Base-by-base conservation (phyloP, 2,888 invertebrate species). In the Glaucopsyche alexis region DNA sequence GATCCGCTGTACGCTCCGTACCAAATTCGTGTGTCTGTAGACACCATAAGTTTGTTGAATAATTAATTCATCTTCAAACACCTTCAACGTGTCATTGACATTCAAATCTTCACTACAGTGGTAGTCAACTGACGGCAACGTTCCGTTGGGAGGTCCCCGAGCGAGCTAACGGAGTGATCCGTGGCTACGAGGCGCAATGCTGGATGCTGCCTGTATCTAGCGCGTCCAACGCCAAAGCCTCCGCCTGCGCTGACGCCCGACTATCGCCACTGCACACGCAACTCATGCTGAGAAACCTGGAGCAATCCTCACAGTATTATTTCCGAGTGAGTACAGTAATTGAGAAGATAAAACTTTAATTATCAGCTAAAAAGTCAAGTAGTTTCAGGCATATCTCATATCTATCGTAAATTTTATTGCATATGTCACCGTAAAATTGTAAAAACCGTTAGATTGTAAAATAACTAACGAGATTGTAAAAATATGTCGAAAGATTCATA, bases 81-180 rank as follows among this genome's bases (percentile, higher is more conserved):
- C 29, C 29, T 29, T 29, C 29, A 29, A 29, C 29, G 29, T 29
- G 1, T 29, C 29, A 2, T 42, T 42, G 8, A 42, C 7, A 4
- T 42, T n/a, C 2, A 45, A 9, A 49, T 16, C 38, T 72, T 42
- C 49, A 52, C 75, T 73, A 9, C 77, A 91, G 90, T 72, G 87
- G 86, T 38, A 88, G 89, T 0, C 81, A 85, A 0, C 87, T 95
- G 4, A 94, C 94, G 8, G 95, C 95, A 0, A 94, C 95, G 78
- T 95, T 96, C 78, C 95, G 98, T 7, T 99, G 98, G 98, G 95
- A 96, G 77, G 88, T 94, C 0, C 98, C 98, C 0, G 85, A 91
- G 55, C 94, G 94, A 73, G 94, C 95, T 3, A 97, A 98, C 85
- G 97, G 97, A 0, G 87, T 96, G 8, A 93, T 98, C 49, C 89